Percentiles rank a stretch among this genome's conserved stretches.
phyloP scores from a whole-genome alignment of 2,888 invertebrate species.

The Eupithecia centaureata region DNA sequence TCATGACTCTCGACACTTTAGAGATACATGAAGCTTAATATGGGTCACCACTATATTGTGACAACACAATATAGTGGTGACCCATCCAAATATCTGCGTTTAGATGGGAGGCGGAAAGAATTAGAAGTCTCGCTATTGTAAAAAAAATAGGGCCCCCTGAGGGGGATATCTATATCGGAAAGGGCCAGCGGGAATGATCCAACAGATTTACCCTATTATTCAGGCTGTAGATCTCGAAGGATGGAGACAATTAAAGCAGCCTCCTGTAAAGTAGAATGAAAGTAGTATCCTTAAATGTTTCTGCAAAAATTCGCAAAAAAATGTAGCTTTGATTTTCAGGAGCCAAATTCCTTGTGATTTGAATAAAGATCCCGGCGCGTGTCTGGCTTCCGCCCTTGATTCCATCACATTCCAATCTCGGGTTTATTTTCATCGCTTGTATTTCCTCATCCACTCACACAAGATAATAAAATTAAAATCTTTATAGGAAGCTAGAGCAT shows the following conservation, averaged over 20 bases:
- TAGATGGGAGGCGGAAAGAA: too few relatives aligned
- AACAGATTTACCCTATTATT: not conserved
- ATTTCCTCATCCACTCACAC: not conserved
- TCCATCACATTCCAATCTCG: not conserved
- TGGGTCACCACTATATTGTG: too few relatives aligned
- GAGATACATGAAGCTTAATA: too few relatives aligned
- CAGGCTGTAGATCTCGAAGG: not conserved
- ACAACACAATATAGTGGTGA: not conserved
- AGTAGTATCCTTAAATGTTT: too few relatives aligned
- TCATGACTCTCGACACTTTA: not conserved
- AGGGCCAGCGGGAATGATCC: too few relatives aligned
- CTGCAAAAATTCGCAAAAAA: too few relatives aligned
- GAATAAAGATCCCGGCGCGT: conserved; percentile 1
- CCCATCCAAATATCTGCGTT: not conserved
- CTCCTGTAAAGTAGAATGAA: too few relatives aligned
- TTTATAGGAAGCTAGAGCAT: not conserved
- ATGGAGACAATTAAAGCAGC: not conserved
- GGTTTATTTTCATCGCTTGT: not conserved
- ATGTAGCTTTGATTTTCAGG: not conserved
- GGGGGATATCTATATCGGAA: too few relatives aligned
- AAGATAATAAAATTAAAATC: conserved; percentile 1
- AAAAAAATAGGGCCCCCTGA: too few relatives aligned
- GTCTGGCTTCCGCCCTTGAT: not conserved
- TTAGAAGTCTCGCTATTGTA: too few relatives aligned
- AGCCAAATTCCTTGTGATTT: conserved; percentile 7